These are phyloP conservation scores for Apostichopus californicus DNA, from an alignment of 35 echinoderm and acorn worm genomes.

Conservation along the genomic window DNA sequence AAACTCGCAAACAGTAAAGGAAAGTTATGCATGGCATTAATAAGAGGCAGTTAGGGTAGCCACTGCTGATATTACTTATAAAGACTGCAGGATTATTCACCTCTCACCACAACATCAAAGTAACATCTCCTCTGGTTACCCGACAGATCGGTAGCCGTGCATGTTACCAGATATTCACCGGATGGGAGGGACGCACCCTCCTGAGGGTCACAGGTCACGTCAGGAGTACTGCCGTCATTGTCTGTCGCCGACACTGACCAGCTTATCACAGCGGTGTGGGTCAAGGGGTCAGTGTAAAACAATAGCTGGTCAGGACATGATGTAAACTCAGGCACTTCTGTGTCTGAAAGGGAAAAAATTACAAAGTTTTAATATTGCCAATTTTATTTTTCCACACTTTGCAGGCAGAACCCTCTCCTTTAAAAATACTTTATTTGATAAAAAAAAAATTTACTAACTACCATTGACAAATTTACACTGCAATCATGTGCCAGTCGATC, in stretches of 20 bases:
- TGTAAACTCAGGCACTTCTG: neutral
- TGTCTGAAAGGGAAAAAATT: neutral
- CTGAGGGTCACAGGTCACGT: constrained; percentile 18
- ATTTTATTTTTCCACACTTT: too few relatives aligned
- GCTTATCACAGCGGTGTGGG: neutral
- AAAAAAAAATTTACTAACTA: too few relatives aligned
- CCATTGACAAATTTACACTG: too few relatives aligned
- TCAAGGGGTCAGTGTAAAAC: constrained; percentile 27
- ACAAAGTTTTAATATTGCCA: neutral
- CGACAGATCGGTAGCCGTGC: constrained; percentile 22
- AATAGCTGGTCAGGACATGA: constrained; percentile 10
- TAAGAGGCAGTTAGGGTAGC: too few relatives aligned
- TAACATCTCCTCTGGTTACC: constrained; percentile 8
- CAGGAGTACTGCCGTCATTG: neutral
- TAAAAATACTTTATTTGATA: too few relatives aligned
- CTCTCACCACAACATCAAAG: constrained; percentile 46
- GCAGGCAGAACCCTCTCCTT: too few relatives aligned
- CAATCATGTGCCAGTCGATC: too few relatives aligned
- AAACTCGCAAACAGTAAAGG: too few relatives aligned
- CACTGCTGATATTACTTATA: too few relatives aligned
- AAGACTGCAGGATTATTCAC: neutral
- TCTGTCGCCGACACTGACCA: constrained; percentile 1
- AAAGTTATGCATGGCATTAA: too few relatives aligned
- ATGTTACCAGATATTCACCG: neutral
- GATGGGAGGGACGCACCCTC: neutral